A percentile compares a stretch with the other conserved stretches of the same genome.
Conservation (phyloP, 2,797 vertebrate species). For the Ambastaia sidthimunki region DNA sequence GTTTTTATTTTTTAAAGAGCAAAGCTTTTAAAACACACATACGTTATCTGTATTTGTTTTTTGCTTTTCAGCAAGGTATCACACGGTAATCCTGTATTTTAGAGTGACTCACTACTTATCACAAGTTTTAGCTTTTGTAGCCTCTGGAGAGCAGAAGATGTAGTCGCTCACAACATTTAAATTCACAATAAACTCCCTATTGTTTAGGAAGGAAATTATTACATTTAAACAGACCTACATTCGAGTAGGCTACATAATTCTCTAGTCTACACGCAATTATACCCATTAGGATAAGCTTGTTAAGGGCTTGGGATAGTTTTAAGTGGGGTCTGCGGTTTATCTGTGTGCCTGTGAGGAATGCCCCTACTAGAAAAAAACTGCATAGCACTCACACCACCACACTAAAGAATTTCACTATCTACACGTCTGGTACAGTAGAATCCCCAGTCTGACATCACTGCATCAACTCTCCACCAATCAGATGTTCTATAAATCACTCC, state of each 20-base stretch:
- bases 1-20: slow-evolving; percentile 33
- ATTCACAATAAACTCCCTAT: neutral
- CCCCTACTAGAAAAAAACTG: neutral
- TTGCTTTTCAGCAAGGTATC: slow-evolving; percentile 30
- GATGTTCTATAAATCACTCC: neutral
- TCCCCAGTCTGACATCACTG: slow-evolving; percentile 2
- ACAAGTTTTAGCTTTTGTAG: neutral
- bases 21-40: slow-evolving; percentile 40
- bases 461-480: neutral
- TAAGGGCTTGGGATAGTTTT: slow-evolving; percentile 7
- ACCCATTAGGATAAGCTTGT: slow-evolving; percentile 25
- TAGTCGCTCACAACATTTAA: slow-evolving; percentile 3
- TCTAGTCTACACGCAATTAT: neutral
- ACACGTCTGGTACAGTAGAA: neutral
- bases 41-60: slow-evolving; percentile 25
- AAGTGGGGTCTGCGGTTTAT: slow-evolving; percentile 31
- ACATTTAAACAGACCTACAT: neutral
- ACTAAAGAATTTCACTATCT: neutral
- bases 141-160: neutral
- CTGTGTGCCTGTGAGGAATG: neutral
- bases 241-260: neutral
- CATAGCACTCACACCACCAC: slow-evolving; percentile 15
- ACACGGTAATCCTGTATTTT: slow-evolving; percentile 23
- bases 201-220: neutral
- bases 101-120: slow-evolving; percentile 27